Conservation (phyloP, 2,888 invertebrate genomes). For the Amphipoea oculea region DNA sequence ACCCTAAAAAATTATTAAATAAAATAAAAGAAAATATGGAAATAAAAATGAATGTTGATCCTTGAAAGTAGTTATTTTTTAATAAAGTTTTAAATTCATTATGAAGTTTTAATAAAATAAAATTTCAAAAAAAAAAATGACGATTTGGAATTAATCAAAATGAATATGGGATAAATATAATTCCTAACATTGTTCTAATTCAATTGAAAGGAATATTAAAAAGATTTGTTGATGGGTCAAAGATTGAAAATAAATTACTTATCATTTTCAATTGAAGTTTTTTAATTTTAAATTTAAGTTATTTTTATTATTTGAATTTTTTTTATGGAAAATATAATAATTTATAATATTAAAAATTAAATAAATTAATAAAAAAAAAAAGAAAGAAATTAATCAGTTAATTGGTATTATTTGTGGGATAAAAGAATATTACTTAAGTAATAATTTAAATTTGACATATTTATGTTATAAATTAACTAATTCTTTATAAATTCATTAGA, state of each 20-base stretch:
- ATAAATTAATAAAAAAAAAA: conserved; percentile 82
- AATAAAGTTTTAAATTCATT: conserved; percentile 91
- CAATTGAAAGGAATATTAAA: conserved; percentile 91
- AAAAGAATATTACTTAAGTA: conserved; percentile 90
- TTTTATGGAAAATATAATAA: conserved; percentile 84
- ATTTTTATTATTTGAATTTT: conserved; percentile 68
- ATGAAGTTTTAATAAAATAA: conserved; percentile 84
- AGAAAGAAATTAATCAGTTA: conserved; percentile 88
- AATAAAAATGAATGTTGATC: conserved; percentile 90
- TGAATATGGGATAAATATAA: conserved; percentile 87
- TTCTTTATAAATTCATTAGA: conserved; percentile 91
- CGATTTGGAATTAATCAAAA: conserved; percentile 91
- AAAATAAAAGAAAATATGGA: conserved; percentile 91
- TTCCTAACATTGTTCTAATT: conserved; percentile 89
- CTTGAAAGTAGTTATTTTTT: conserved; percentile 83
- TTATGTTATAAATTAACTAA: conserved; percentile 89
- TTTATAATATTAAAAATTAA: conserved; percentile 89
- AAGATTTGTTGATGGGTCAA: conserved; percentile 91
- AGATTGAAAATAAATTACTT: conserved; percentile 92
- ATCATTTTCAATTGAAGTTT: conserved; percentile 91
- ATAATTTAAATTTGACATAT: conserved; percentile 93
- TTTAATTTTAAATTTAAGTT: conserved; percentile 73
- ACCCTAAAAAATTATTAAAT: conserved; percentile 92
- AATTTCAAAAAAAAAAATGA: conserved; percentile 86
- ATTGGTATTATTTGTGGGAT: conserved; percentile 93